These are phyloP conservation scores for Eupithecia abbreviata DNA, from an alignment of 2,888 invertebrate species.

Conservation along the genomic window DNA sequence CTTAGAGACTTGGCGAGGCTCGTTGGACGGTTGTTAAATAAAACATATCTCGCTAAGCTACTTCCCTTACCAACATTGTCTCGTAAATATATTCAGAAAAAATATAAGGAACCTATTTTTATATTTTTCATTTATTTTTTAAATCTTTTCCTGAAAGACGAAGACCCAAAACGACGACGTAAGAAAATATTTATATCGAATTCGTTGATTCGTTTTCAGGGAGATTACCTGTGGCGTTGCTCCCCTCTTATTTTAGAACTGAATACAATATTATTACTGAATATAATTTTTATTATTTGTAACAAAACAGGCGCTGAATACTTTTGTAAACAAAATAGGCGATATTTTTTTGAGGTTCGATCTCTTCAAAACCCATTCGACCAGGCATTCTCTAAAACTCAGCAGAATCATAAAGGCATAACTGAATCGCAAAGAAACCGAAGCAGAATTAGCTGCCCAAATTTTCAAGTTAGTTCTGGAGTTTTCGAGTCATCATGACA, in stretches of 20 bases:
- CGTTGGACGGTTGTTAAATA: constrained; percentile 4
- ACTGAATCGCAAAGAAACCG: neutral
- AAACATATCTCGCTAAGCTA: neutral
- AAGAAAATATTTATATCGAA: neutral
- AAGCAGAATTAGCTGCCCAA: neutral
- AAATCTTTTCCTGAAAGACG: neutral
- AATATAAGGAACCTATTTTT: neutral
- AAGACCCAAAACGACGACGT: neutral
- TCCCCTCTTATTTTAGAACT: neutral
- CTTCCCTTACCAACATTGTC: neutral
- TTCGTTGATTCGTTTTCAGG: neutral
- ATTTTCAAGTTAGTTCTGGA: neutral
- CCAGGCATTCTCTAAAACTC: neutral
- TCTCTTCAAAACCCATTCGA: neutral
- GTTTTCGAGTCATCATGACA: neutral
- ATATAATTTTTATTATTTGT: neutral
- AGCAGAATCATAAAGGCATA: neutral
- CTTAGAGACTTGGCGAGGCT: constrained; percentile 30
- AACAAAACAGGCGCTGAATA: neutral
- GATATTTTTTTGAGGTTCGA: neutral
- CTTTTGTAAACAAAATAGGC: neutral
- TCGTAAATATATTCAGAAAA: neutral
- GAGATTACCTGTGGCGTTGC: neutral
- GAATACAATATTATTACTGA: too few species aligned
- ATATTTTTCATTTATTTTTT: constrained; percentile 1